Evolutionary conservation across 2,113 vertebrate genomes (phyloP), one percentile per base, ranked within the genome.

Genomic region (Poicephalus gulielmi): DNA sequence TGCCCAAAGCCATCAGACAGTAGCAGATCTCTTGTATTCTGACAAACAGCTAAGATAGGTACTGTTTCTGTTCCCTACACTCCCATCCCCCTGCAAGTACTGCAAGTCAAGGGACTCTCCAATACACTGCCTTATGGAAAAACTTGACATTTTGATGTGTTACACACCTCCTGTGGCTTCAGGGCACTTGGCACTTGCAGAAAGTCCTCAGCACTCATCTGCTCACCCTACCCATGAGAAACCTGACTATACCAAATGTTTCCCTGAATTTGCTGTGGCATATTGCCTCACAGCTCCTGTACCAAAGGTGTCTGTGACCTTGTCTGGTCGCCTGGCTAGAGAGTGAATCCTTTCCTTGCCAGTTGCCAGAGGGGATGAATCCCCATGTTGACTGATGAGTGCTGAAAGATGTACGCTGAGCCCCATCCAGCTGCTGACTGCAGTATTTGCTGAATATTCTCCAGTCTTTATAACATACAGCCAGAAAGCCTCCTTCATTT

Each of bases 391-490:
- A 71, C 41, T 25, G 19, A 39, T 8, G 33, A n/a, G 19, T 33
- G 31, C 15, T 46, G 27, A 22, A 59, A 64, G 24, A 17, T 23
- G 46, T 30, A 20, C 0, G 1, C 44, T 46, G 33, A 91, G 43
- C 6, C 35, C 35, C 6, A 2, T 39, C 43, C 69, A 86, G 27
- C 22, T 89, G 18, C 37, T 68, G 57, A 47, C 43, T 82, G 27
- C 43, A 60, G 43, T 7, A 46, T 86, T 44, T 83, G 60, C 18
- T 69, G 31, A 86, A 47, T 82, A 62, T 52, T 76, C 63, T 76
- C 23, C 17, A 20, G 44, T 62, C 39, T 2, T 53, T 55, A 52
- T 13, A 57, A 16, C 4, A 39, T 12, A n/a, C 0, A 0, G 18
- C 28, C 57, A 15, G 8, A 66, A 62, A 69, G n/a, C 9, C 52